Conservation (phyloP, 2,888 invertebrate genomes). For the Petrolisthes manimaculis region DNA sequence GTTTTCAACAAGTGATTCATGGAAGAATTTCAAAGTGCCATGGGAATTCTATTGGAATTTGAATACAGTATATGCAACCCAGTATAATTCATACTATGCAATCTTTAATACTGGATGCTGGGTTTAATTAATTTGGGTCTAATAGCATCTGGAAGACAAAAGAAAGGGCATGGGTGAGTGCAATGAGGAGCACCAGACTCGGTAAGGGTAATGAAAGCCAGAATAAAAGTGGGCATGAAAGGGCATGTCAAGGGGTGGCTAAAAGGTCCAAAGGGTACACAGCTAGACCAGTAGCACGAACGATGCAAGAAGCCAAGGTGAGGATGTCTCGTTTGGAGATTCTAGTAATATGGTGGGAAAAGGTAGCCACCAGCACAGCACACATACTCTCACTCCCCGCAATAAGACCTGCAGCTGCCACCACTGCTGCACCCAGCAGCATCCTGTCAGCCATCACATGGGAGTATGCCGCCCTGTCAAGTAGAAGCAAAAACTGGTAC, state of each 20-base stretch:
- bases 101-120: too few species aligned
- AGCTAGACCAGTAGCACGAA: background rate
- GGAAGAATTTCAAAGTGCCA: too few species aligned
- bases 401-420: conserved; percentile 18
- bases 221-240: too few species aligned
- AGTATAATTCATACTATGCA: too few species aligned
- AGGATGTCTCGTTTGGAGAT: background rate
- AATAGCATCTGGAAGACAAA: too few species aligned
- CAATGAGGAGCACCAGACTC: too few species aligned
- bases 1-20: too few species aligned
- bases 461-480: conserved; percentile 23
- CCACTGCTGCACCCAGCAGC: conserved; percentile 15
- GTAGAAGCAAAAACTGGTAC: background rate
- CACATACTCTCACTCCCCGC: conserved; percentile 1
- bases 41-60: too few species aligned
- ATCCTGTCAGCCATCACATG: conserved; percentile 26
- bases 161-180: too few species aligned
- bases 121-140: too few species aligned
- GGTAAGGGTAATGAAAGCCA: too few species aligned
- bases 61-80: too few species aligned
- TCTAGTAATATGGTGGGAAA: background rate
- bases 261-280: background rate
- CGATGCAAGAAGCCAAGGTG: background rate
- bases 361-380: conserved; percentile 3
- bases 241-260: background rate